Evolutionary conservation across 1,140 invertebrate genomes (phyloP).

Genomic region (Copidosoma floridanum): DNA sequence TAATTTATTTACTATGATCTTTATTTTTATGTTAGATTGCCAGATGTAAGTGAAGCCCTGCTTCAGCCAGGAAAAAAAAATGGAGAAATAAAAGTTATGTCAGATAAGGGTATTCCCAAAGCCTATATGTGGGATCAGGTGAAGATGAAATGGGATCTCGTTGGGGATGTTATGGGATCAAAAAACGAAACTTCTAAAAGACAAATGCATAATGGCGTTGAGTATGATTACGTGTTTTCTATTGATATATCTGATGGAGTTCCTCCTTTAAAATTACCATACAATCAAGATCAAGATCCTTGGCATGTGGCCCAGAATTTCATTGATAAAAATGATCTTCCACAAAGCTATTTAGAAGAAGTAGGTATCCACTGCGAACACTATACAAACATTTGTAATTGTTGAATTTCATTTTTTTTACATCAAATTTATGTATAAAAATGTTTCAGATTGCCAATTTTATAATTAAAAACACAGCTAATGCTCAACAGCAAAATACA

Average conservation of each 20-base stretch:
- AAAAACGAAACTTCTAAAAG: constrained; percentile 68
- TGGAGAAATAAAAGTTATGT: constrained; percentile 84
- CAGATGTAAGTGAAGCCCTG: constrained; percentile 74
- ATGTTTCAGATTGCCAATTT: constrained; percentile 84
- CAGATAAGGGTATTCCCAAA: constrained; percentile 69
- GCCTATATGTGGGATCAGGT: constrained; percentile 78
- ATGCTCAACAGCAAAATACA: constrained; percentile 37
- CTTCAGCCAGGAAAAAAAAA: constrained; percentile 76
- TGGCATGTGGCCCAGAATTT: constrained; percentile 90
- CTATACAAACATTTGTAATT: background rate
- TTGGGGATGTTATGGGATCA: constrained; percentile 88
- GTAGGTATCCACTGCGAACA: too few species aligned
- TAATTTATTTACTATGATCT: constrained; percentile 2
- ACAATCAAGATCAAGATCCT: constrained; percentile 85
- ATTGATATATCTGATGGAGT: constrained; percentile 90
- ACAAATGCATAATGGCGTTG: constrained; percentile 78
- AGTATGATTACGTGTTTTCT: constrained; percentile 94
- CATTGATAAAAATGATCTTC: constrained; percentile 82
- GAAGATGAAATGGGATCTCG: constrained; percentile 74
- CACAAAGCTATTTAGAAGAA: constrained; percentile 86
- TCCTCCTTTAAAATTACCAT: constrained; percentile 86
- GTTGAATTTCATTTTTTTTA: background rate
- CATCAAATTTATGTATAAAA: constrained; percentile 18
- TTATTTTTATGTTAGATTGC: constrained; percentile 58
- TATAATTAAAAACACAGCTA: constrained; percentile 75